These are phyloP conservation scores for Trichopoda pennipes DNA, from an alignment of 2,888 invertebrate genomes.

Conservation along the genomic window DNA sequence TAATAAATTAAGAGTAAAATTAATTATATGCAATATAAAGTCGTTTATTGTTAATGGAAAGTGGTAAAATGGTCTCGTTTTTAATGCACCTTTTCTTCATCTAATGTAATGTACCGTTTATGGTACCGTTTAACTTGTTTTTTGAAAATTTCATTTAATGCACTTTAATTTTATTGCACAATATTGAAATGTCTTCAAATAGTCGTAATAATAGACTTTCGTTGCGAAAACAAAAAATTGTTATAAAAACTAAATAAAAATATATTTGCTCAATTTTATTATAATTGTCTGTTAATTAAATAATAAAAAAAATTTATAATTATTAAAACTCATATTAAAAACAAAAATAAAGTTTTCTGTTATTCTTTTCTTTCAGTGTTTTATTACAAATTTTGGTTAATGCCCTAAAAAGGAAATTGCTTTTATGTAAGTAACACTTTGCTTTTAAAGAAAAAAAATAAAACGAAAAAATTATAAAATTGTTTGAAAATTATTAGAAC, in stretches of 20 bases:
- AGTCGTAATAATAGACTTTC: too few species aligned
- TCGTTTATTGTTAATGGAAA: constrained; percentile 12
- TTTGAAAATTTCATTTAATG: background rate
- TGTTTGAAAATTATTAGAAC: too few species aligned
- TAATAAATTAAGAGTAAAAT: constrained; percentile 16
- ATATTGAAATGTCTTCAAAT: too few species aligned
- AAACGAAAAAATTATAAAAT: background rate
- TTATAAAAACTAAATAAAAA: too few species aligned
- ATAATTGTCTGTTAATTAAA: background rate
- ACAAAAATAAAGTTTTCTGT: background rate
- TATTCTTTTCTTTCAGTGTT: constrained; percentile 30
- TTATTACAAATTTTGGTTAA: constrained; percentile 8
- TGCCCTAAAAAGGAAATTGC: constrained; percentile 6
- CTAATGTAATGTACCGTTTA: background rate
- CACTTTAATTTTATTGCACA: background rate
- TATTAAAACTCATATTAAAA: background rate
- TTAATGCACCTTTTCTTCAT: background rate
- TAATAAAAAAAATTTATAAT: too few species aligned
- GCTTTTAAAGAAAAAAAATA: background rate
- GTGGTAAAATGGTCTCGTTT: background rate
- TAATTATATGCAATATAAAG: constrained; percentile 39
- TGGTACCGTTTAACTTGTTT: background rate
- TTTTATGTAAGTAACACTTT: constrained; percentile 24
- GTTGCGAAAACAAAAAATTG: too few species aligned
- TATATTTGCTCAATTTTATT: too few species aligned